Conservation (phyloP, 2,888 invertebrate genomes). For the Cephus pygmeus region DNA sequence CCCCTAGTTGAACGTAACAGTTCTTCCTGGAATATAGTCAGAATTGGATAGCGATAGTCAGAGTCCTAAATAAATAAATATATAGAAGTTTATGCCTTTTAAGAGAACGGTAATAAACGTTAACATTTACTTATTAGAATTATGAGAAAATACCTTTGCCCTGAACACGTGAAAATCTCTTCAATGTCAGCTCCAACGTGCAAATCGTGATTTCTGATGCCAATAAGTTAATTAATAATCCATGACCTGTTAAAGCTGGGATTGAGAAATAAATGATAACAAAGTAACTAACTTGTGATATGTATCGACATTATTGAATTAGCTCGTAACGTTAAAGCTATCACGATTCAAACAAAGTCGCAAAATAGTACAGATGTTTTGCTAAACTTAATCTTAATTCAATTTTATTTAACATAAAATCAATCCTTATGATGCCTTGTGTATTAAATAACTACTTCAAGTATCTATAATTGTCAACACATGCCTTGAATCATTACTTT, state of each 20-base stretch:
- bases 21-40: neutral
- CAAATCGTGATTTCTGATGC: neutral
- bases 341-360: neutral
- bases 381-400: neutral
- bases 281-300: neutral
- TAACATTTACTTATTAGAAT: neutral
- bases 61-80: neutral
- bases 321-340: neutral
- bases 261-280: neutral
- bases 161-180: too few relatives aligned
- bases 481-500: neutral
- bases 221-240: neutral
- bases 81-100: neutral
- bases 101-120: neutral
- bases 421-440: neutral
- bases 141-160: too few relatives aligned
- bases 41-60: neutral
- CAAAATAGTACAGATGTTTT: neutral
- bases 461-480: neutral
- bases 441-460: neutral
- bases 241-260: neutral
- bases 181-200: too few relatives aligned
- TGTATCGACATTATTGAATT: neutral
- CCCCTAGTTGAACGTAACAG: slow-evolving; percentile 33
- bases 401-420: neutral